Evolutionary conservation across 2,113 vertebrate genomes (phyloP).

Genomic region (Salminus brasiliensis): DNA sequence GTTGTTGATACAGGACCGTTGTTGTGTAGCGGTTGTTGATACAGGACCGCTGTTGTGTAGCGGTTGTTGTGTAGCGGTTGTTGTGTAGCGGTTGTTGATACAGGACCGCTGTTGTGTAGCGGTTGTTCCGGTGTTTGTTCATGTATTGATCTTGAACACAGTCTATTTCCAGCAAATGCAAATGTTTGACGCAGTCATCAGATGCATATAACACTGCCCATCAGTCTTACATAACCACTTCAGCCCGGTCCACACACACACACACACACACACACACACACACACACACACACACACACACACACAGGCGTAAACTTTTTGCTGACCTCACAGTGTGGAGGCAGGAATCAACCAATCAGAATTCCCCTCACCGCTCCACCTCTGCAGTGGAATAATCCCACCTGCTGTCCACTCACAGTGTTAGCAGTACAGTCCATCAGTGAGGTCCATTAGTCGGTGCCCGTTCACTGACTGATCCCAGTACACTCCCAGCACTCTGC

Average conservation of each 20-base stretch:
- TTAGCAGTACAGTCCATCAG: neutral
- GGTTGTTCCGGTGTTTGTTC: neutral
- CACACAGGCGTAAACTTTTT: conserved; percentile 4
- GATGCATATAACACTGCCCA: neutral
- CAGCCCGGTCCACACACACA: neutral
- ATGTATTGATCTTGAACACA: neutral
- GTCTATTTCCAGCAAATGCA: neutral
- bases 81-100: no score
- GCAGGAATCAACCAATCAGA: conserved; percentile 21
- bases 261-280: neutral
- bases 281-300: conserved; percentile 11
- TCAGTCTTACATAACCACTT: conserved; percentile 18
- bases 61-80: no score
- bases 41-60: no score
- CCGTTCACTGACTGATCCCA: no score
- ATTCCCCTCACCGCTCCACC: conserved; percentile 7
- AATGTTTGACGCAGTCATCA: neutral
- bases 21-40: no score
- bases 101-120: no score
- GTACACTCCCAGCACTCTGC: no score
- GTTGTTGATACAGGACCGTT: no score
- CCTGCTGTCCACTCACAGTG: conserved; percentile 2
- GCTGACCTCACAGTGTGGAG: conserved; percentile 24
- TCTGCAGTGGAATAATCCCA: conserved; percentile 23
- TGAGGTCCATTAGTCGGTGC: neutral